phyloP scores from a whole-genome alignment of 2,113 vertebrate genomes.

The Stigmatopora nigra region DNA sequence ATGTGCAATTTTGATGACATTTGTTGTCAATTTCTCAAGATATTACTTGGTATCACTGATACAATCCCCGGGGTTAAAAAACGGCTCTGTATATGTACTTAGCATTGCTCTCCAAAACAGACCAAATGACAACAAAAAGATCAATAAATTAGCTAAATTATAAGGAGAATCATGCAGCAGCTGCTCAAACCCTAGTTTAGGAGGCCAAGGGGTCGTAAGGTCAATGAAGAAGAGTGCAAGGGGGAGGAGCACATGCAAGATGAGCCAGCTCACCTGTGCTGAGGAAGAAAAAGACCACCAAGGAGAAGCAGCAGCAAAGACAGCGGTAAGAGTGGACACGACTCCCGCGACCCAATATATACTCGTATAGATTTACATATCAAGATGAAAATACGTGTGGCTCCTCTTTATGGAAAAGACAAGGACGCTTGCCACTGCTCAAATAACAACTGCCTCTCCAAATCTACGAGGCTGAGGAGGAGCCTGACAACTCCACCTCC shows the following conservation, averaged over 20 bases:
- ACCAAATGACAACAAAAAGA: too few relatives aligned
- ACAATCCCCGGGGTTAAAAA: too few relatives aligned
- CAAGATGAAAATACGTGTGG: conserved; percentile 19
- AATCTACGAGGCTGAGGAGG: too few relatives aligned
- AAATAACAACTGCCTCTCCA: not conserved
- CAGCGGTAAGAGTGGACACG: not conserved
- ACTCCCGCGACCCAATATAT: not conserved
- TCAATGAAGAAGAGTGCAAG: not conserved
- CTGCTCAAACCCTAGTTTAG: not conserved
- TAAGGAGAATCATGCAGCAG: not conserved
- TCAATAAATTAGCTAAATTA: too few relatives aligned
- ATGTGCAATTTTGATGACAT: too few relatives aligned
- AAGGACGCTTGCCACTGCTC: conserved; percentile 37
- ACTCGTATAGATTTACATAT: not conserved
- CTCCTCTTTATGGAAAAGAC: conserved; percentile 67
- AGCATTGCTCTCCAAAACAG: too few relatives aligned
- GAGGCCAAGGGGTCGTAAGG: not conserved
- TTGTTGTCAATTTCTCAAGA: too few relatives aligned
- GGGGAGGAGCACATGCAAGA: not conserved
- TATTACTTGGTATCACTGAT: too few relatives aligned
- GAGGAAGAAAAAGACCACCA: not conserved
- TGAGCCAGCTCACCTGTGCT: not conserved
- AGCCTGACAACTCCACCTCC: too few relatives aligned
- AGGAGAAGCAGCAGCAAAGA: not conserved
- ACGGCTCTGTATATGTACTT: too few relatives aligned